Conservation (phyloP, 2,888 invertebrate genomes). For the Phaonia tiefii region DNA sequence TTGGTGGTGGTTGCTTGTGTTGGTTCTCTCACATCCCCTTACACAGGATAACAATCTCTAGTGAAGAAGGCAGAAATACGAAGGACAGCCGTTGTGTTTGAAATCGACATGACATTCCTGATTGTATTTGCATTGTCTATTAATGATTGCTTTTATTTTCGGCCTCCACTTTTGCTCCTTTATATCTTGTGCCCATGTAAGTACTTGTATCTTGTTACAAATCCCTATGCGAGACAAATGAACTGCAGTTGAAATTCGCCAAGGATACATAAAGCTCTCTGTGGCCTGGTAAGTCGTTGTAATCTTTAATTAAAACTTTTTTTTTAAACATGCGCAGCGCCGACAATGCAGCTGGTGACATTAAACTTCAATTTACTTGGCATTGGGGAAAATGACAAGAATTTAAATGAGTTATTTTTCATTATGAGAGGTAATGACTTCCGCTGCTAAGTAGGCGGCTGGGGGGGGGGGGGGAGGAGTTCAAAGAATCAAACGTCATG, state of each 20-base stretch:
- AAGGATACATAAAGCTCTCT: background rate
- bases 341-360: background rate
- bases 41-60: slow-evolving; percentile 10
- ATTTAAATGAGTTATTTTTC: background rate
- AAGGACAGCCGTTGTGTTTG: slow-evolving; percentile 49
- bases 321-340: background rate
- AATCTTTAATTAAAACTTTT: slow-evolving; percentile 30
- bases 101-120: slow-evolving; percentile 55
- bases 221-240: background rate
- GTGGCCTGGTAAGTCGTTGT: slow-evolving; percentile 11
- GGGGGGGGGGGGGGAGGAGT: no score
- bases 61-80: background rate
- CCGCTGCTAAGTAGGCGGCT: background rate
- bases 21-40: background rate
- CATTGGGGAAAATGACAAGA: background rate
- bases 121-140: slow-evolving; percentile 59
- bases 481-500: no score
- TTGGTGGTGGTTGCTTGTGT: background rate
- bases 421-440: background rate
- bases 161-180: background rate
- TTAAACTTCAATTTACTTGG: slow-evolving; percentile 16
- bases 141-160: slow-evolving; percentile 48
- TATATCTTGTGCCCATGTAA: background rate
- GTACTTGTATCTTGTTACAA: background rate
- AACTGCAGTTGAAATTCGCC: background rate